Evolutionary conservation across 2,113 vertebrate genomes (phyloP).

Genomic region (Orthonyx spaldingii): DNA sequence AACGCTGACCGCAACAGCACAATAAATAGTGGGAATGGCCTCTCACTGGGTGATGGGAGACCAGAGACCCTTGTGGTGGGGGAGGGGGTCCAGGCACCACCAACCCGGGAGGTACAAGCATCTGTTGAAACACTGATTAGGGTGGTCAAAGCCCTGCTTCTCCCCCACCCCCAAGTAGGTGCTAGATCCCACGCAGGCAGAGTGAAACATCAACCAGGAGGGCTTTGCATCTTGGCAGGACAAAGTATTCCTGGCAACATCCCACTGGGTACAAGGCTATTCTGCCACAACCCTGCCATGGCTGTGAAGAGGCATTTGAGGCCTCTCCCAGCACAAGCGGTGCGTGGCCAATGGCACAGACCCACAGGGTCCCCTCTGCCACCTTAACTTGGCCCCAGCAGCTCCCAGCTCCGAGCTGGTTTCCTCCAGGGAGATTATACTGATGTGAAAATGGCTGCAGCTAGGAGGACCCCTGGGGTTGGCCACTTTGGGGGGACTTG

Average conservation of each 20-base stretch:
- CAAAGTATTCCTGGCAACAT: not conserved
- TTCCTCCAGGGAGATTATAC: not conserved
- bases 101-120: not conserved
- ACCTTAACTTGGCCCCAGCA: not conserved
- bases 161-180: not conserved
- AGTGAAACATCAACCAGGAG: not conserved
- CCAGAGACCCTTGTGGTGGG: not conserved
- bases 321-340: not conserved
- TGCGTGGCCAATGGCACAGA: accelerated
- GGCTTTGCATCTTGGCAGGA: not conserved
- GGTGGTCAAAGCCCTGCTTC: not conserved
- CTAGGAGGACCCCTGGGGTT: not conserved
- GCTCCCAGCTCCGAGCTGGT: not conserved
- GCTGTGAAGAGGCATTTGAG: not conserved
- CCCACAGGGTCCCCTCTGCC: not conserved
- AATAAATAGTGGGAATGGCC: not conserved
- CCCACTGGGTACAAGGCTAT: not conserved
- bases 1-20: not conserved
- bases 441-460: not conserved
- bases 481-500: not conserved
- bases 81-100: not conserved
- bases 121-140: not conserved
- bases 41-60: not conserved
- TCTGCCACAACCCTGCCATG: not conserved
- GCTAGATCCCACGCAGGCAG: not conserved